Conservation (phyloP, 2,888 invertebrate species). For the Drosophila multiciliata region DNA sequence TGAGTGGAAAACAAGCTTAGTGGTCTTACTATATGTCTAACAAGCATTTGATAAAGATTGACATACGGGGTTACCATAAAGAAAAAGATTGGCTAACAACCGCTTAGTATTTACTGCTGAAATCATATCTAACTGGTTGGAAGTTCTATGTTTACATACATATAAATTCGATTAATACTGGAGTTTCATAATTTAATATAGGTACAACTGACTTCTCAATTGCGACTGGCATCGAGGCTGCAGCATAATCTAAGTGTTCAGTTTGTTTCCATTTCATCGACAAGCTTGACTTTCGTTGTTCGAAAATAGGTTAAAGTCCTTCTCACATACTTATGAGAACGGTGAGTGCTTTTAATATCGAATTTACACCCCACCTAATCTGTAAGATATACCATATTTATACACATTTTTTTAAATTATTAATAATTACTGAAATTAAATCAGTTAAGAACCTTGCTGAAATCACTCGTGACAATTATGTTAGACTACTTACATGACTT, state of each 20-base stretch:
- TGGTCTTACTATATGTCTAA: background rate
- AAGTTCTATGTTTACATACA: too few species aligned
- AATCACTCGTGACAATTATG: background rate
- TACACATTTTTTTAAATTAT: background rate
- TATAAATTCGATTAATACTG: too few species aligned
- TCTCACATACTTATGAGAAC: background rate
- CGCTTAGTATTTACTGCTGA: background rate
- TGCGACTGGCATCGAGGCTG: background rate
- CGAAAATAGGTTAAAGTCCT: background rate
- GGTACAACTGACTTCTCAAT: too few species aligned
- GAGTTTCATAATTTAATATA: too few species aligned
- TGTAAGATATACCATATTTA: background rate
- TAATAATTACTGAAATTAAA: background rate
- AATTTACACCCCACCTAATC: background rate
- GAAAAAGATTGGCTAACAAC: too few species aligned
- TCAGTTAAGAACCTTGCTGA: background rate
- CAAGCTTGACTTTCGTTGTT: background rate
- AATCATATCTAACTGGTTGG: too few species aligned
- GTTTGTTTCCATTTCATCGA: background rate
- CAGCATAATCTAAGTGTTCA: background rate
- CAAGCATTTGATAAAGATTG: background rate
- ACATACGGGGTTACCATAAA: background rate
- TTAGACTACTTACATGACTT: conserved; percentile 14
- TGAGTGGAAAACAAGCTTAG: background rate
- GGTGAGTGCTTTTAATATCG: background rate